Base-by-base conservation (phyloP, 2,888 invertebrate species). In the Opisthograptis luteolata region DNA sequence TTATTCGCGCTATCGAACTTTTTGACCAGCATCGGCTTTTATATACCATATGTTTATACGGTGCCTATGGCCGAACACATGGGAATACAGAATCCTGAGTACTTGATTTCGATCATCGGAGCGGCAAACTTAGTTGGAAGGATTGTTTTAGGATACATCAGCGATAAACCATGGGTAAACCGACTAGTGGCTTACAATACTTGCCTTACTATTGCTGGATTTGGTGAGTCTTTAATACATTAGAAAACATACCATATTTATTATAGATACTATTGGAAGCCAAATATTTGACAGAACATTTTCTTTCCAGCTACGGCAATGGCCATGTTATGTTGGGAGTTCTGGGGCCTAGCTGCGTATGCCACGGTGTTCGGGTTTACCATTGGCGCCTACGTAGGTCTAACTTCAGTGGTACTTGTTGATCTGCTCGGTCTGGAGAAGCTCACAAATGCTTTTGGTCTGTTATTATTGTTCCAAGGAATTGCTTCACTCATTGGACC, bases 371-470 rank as follows among this genome's bases (percentile, higher is more conserved):
- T 96, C 77, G 98, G 98, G 41, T 96, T 97, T 72, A 96, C 97
- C 10, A 96, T 97, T 69, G 98, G 98, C 61, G 98, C 98, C 49
- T 99, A 98, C 80, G 98, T 98, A 35, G 98, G 98, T n/a, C 92
- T 99, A 40, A 98, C 98, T 2, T 98, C 98, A 13, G 98, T 98
- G 42, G 97, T 98, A 59, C 92, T 98, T 50, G 98, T 98, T 15
- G 98, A 99, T 84, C 92, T 99, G 28, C 90, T 99, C 41, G 98
- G 98, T n/a, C 88, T 98, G 60, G 97, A 98, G 60, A 95, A 94
- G 73, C 91, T 99, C 44, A 98, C 98, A n/a, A 98, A 98, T 82
- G 97, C 98, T 14, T 99, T 99, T 84, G 98, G 98, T 4, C 89
- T 99, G 25, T 91, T 98, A 40, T 87, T 99, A 58, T 92, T 99